Conservation (phyloP, 2,797 vertebrate genomes). For the Glyptemys insculpta region DNA sequence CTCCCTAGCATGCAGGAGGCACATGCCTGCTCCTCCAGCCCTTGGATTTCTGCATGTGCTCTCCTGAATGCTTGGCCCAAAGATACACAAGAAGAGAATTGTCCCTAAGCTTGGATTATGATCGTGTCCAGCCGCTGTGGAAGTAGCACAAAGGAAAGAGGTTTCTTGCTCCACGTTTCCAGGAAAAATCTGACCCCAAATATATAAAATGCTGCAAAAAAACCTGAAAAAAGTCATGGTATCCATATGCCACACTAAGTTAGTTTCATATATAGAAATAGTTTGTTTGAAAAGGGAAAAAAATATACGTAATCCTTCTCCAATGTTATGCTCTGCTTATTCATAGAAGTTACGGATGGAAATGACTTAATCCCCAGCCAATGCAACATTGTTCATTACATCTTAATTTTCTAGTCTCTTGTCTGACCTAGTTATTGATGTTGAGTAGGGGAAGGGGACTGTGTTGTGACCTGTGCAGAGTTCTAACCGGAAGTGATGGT, state of each 20-base stretch:
- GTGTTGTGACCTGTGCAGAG: neutral
- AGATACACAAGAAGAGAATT: neutral
- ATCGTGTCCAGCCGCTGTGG: no score
- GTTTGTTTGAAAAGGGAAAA: neutral
- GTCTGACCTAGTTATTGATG: neutral
- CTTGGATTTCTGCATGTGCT: neutral
- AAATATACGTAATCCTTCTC: neutral
- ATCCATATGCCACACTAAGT: neutral
- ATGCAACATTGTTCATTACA: neutral
- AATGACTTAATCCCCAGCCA: neutral
- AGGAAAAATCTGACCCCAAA: neutral
- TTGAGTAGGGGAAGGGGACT: neutral
- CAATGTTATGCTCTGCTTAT: neutral
- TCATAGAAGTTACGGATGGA: neutral
- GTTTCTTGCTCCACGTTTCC: neutral
- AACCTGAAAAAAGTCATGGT: neutral
- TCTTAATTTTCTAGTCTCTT: constrained; percentile 10
- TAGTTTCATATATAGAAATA: neutral
- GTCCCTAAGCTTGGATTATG: neutral
- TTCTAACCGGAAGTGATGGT: neutral
- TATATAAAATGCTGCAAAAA: neutral
- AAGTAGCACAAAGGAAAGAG: neutral
- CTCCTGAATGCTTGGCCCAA: neutral
- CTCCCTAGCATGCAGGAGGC: neutral
- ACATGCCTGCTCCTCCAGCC: neutral